These are phyloP conservation scores for Scolopax mira DNA, from an alignment of 2,113 vertebrate genomes.

Conservation along the genomic window DNA sequence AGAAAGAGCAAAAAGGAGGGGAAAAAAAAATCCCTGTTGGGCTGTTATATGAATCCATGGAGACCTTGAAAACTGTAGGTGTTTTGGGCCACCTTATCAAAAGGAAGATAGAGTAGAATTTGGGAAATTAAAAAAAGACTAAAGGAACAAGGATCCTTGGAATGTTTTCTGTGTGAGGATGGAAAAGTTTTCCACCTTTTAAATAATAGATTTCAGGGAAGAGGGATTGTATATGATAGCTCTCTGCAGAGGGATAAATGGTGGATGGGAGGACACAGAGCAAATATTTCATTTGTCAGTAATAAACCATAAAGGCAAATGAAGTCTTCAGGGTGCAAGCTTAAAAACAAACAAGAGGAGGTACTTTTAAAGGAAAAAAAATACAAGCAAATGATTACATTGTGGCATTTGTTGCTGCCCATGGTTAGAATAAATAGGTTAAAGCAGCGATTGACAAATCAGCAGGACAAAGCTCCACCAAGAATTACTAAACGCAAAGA, in stretches of 20 bases:
- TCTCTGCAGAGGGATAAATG: background rate
- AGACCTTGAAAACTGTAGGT: background rate
- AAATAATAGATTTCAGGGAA: background rate
- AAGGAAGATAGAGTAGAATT: background rate
- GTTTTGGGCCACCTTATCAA: background rate
- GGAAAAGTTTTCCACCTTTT: background rate
- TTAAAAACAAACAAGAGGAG: background rate
- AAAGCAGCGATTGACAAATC: background rate
- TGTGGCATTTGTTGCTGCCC: background rate
- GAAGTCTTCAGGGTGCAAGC: background rate
- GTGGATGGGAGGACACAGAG: fast-evolving
- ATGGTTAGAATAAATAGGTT: background rate
- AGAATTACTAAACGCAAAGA: background rate
- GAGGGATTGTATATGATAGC: background rate
- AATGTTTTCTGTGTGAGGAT: background rate
- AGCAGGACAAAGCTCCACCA: background rate
- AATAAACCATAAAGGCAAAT: background rate
- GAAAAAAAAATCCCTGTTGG: background rate
- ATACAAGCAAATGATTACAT: background rate
- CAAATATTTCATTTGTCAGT: background rate
- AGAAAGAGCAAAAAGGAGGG: background rate
- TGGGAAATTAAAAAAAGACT: background rate
- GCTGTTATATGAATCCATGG: background rate
- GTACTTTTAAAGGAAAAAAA: background rate
- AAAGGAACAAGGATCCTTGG: background rate